These are phyloP conservation scores for Theocolax elegans DNA, from an alignment of 1,140 invertebrate species.

Conservation along the genomic window DNA sequence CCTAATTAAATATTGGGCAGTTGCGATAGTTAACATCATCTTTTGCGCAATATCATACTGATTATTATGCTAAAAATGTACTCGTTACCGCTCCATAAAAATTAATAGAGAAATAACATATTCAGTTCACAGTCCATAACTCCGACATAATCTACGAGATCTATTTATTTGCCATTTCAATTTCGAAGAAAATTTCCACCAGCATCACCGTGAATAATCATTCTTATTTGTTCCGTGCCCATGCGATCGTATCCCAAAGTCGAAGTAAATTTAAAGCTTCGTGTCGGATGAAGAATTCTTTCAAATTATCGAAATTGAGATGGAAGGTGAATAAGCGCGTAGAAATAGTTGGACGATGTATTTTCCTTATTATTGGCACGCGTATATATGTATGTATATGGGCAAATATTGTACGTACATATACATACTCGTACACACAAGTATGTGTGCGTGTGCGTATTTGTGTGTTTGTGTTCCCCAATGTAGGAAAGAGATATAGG, in stretches of 20 bases:
- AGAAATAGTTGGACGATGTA: background rate
- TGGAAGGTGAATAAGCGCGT: background rate
- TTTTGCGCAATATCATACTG: no score
- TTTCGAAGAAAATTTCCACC: conserved; percentile 9
- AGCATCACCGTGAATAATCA: background rate
- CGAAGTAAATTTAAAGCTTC: no score
- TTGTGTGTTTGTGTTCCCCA: no score
- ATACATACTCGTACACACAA: no score
- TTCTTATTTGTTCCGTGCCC: conserved; percentile 13
- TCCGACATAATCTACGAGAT: background rate
- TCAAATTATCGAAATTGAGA: conserved; percentile 34
- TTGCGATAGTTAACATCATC: no score
- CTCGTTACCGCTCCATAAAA: no score
- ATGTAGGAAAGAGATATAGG: background rate
- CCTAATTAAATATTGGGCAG: no score
- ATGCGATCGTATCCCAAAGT: no score
- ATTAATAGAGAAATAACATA: no score
- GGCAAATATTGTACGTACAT: no score
- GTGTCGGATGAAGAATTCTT: conserved; percentile 18
- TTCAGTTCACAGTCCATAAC: background rate
- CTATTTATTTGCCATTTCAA: conserved; percentile 11
- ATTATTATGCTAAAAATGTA: no score
- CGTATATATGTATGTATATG: background rate
- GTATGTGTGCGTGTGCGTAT: background rate
- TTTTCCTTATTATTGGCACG: conserved; percentile 7